Conservation (phyloP, 2,113 vertebrate genomes). For the Paralichthys olivaceus region DNA sequence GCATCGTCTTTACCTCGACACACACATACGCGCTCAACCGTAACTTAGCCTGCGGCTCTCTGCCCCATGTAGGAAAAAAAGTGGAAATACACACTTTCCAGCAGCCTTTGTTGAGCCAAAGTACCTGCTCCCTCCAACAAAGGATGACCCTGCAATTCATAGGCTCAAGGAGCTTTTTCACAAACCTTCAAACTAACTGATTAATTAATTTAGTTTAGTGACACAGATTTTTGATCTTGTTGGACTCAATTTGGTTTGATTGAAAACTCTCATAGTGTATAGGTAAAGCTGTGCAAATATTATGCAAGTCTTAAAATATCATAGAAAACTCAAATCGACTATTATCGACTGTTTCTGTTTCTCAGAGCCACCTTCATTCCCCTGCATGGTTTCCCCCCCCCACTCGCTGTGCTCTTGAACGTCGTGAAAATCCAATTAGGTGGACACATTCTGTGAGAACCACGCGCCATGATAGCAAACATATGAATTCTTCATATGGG, state of each 20-base stretch:
- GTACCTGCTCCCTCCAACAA: conserved; percentile 41
- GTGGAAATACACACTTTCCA: conserved; percentile 42
- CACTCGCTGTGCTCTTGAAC: conserved; percentile 48
- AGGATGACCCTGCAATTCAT: conserved; percentile 34
- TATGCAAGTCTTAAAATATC: conserved; percentile 29
- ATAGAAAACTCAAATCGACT: conserved; percentile 17
- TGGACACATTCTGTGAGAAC: conserved; percentile 62
- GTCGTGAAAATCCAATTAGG: conserved; percentile 78
- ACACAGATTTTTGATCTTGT: conserved; percentile 13
- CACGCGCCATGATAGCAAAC: conserved; percentile 59
- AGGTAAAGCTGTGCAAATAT: conserved; percentile 27
- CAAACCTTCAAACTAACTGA: conserved; percentile 29
- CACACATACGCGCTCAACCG: conserved; percentile 34
- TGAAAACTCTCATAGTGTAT: conserved; percentile 24
- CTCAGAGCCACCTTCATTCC: background rate
- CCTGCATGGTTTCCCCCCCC: conserved; percentile 8
- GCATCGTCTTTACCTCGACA: conserved; percentile 48
- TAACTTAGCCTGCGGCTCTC: conserved; percentile 66
- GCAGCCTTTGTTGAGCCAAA: conserved; percentile 45
- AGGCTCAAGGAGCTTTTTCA: conserved; percentile 16
- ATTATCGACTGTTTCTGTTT: conserved; percentile 30
- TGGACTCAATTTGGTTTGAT: conserved; percentile 24
- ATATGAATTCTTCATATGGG: conserved; percentile 73
- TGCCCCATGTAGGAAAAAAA: conserved; percentile 41
- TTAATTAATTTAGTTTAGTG: conserved; percentile 7